Percentiles rank a stretch among this genome's conserved stretches.
Evolutionary conservation across 2,797 vertebrate species (phyloP).

Genomic region (Odontamblyopus lacepedii): DNA sequence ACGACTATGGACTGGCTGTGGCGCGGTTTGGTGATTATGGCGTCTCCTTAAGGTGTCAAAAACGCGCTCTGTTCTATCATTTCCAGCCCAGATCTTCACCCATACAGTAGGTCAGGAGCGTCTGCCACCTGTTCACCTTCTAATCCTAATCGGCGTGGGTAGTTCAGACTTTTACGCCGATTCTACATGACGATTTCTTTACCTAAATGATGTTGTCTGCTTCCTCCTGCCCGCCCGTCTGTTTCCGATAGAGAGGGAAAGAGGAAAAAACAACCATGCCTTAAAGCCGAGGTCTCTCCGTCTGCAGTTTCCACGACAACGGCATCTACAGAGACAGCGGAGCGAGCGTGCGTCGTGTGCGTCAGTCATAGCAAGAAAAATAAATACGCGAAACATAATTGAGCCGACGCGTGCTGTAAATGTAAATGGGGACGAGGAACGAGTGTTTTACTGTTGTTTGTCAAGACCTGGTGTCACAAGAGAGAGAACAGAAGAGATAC

Average conservation of each 20-base stretch:
- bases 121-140: conserved; percentile 65
- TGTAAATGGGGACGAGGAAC: not conserved
- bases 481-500: not conserved
- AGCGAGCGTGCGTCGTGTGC: conserved; percentile 15
- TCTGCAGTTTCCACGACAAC: conserved; percentile 79
- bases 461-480: not conserved
- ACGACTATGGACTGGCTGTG: not conserved
- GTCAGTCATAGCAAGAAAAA: conserved; percentile 24
- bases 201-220: conserved; percentile 51
- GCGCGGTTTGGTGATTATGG: conserved; percentile 41
- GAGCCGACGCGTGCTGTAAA: conserved; percentile 15
- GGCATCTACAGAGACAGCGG: conserved; percentile 35
- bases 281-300: conserved; percentile 40
- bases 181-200: conserved; percentile 29
- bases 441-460: not conserved
- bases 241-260: conserved; percentile 20
- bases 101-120: conserved; percentile 8
- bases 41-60: conserved; percentile 34
- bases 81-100: not conserved
- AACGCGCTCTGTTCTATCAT: conserved; percentile 23
- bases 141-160: not conserved
- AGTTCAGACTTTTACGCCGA: conserved; percentile 29
- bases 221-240: conserved; percentile 25
- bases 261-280: conserved; percentile 15
- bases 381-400: conserved; percentile 13